Percentiles rank a stretch among this genome's conserved stretches.
These are phyloP conservation scores for Myxocyprinus asiaticus DNA, from an alignment of 2,113 vertebrate species.

Conservation along the genomic window DNA sequence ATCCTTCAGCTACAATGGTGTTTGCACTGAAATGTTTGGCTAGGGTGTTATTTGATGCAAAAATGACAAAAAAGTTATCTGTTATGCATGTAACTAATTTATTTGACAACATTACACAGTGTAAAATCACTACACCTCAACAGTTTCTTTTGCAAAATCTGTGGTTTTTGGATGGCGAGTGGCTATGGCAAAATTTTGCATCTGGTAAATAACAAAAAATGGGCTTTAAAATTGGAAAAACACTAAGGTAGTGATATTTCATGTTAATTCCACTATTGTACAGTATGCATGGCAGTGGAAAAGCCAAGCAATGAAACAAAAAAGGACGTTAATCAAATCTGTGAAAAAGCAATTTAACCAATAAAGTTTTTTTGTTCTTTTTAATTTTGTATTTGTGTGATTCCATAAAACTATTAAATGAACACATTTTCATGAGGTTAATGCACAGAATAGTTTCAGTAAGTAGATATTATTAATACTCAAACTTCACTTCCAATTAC, in stretches of 20 bases:
- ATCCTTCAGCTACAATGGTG: constrained; percentile 82
- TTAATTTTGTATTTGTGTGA: constrained; percentile 51
- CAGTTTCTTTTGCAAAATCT: constrained; percentile 49
- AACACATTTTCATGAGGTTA: too few species aligned
- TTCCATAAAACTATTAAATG: too few species aligned
- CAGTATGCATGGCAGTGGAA: constrained; percentile 85
- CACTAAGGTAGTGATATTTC: constrained; percentile 71
- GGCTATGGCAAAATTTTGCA: constrained; percentile 55
- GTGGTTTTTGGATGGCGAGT: constrained; percentile 15
- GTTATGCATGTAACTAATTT: constrained; percentile 92
- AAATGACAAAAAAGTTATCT: constrained; percentile 75
- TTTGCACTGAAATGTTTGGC: constrained; percentile 91
- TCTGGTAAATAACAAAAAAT: constrained; percentile 66
- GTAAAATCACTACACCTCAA: constrained; percentile 53
- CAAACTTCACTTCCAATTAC: not conserved
- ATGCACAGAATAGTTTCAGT: too few species aligned
- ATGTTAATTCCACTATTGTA: constrained; percentile 84
- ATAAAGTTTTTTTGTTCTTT: constrained; percentile 89
- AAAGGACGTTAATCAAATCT: constrained; percentile 78
- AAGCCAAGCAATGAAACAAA: constrained; percentile 67
- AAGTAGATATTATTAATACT: too few species aligned
- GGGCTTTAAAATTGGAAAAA: constrained; percentile 59
- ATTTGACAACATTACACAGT: constrained; percentile 79
- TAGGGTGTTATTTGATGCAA: constrained; percentile 81
- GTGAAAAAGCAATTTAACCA: constrained; percentile 90